These are phyloP conservation scores for Yasuhikotakia modesta DNA, from an alignment of 2,797 vertebrate species.

Conservation along the genomic window DNA sequence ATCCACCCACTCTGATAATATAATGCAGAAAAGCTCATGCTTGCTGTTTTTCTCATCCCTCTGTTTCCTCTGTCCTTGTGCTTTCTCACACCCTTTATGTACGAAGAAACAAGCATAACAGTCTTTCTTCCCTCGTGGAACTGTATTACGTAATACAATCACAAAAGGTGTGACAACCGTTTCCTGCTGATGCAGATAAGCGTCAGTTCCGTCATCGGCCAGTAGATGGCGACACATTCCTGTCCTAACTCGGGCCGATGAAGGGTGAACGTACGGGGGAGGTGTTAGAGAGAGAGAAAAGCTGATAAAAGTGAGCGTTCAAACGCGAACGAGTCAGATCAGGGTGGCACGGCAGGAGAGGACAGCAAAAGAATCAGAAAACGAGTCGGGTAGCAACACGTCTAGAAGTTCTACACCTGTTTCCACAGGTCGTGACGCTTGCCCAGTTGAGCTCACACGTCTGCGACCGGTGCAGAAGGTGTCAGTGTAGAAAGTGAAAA, in stretches of 20 bases:
- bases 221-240: slow-evolving; percentile 69
- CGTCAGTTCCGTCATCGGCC: slow-evolving; percentile 57
- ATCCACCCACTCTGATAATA: slow-evolving; percentile 39
- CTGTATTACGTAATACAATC: not conserved
- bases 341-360: slow-evolving; percentile 59
- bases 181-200: not conserved
- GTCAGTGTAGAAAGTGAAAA: slow-evolving; percentile 37
- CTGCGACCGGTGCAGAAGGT: slow-evolving; percentile 30
- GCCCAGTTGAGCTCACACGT: slow-evolving; percentile 60
- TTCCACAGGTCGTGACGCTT: slow-evolving; percentile 62
- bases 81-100: not conserved
- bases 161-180: not conserved
- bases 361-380: slow-evolving; percentile 38
- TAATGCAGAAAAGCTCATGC: not conserved
- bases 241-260: slow-evolving; percentile 64
- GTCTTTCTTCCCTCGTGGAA: not conserved
- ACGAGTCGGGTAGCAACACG: slow-evolving; percentile 30
- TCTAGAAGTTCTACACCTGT: slow-evolving; percentile 50
- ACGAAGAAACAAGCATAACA: slow-evolving; percentile 2
- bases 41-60: not conserved
- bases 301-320: slow-evolving; percentile 58
- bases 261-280: slow-evolving; percentile 37
- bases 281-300: slow-evolving; percentile 59
- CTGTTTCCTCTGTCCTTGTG: not conserved
- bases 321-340: slow-evolving; percentile 43